Evolutionary conservation across 2,113 vertebrate species (phyloP), one percentile per base, ranked within the genome.

Genomic region (Takifugu bimaculatus): DNA sequence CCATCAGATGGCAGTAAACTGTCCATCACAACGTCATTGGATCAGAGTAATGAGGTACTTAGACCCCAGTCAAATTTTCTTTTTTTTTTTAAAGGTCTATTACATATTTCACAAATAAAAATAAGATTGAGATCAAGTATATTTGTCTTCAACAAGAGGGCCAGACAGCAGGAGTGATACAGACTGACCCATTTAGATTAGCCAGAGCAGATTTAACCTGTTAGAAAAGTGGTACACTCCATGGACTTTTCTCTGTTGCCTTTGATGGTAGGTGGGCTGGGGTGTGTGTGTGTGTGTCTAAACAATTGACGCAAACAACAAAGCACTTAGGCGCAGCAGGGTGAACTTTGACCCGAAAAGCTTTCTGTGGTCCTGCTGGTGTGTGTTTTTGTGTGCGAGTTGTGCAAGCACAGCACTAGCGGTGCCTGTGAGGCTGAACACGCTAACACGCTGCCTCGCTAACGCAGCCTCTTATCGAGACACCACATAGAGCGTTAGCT

Each of bases 311-410:
- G 62, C 45, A 50, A 70, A 68, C 72, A 78, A 77, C 63, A 75
- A 72, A 83, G 62, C 26, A 60, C 15, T 50, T 62, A 73, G 70
- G 56, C 27, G 10, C 60, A 65, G 54, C 43, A 1, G 57, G 28
- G 68, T 79, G 85, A 90, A 88, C 89, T 83, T 74, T 89, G 74
- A 89, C 90, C 86, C 63, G 63, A 70, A 88, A 87, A 82, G 69
- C 64, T 74, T 60, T 63, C 63, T 61, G 68, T 87, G 55, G 50
- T 74, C 48, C 43, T 43, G 61, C 13, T 35, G 60, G 54, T 68
- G 28, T 75, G 51, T 70, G 52, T 76, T 26, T 50, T 57, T 74
- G 72, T 74, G 66, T 79, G 72, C 45, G 74, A 47, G 65, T 77
- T 90, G 84, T 79, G 82, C 71, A 88, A 89, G 71, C 72, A 25